Evolutionary conservation across 2,888 invertebrate species (phyloP).

Genomic region (Orchestes rusci): DNA sequence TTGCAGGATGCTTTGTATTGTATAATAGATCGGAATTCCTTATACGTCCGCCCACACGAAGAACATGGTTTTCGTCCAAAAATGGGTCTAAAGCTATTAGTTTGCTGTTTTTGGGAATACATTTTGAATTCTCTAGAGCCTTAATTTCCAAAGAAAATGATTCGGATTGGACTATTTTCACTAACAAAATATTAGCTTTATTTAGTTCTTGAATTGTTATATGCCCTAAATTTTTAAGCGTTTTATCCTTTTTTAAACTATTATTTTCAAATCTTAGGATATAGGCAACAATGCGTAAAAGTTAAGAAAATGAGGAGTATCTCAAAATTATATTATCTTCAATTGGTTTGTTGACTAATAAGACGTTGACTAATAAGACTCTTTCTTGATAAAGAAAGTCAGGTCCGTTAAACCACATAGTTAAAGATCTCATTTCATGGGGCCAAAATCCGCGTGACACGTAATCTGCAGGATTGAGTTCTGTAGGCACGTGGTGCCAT

Average conservation of each 20-base stretch:
- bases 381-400: neutral
- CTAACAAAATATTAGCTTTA: neutral
- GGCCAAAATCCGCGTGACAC: slow-evolving; percentile 14
- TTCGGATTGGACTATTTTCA: neutral
- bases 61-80: slow-evolving; percentile 15
- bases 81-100: slow-evolving; percentile 15
- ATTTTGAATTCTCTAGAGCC: neutral
- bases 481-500: slow-evolving; percentile 13
- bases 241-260: neutral
- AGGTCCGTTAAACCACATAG: slow-evolving; percentile 15
- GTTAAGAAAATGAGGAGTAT: neutral
- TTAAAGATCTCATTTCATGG: neutral
- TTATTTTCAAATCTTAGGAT: slow-evolving; percentile 2
- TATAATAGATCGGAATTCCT: slow-evolving; percentile 13
- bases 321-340: too few species aligned
- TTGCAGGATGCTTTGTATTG: slow-evolving; percentile 18
- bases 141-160: slow-evolving; percentile 13
- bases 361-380: too few species aligned
- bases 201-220: neutral
- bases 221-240: neutral
- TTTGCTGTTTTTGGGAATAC: slow-evolving; percentile 10
- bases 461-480: slow-evolving; percentile 18
- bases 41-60: slow-evolving; percentile 23
- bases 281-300: neutral
- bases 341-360: too few species aligned